These are phyloP conservation scores for Hyposoter didymator DNA, from an alignment of 2,888 invertebrate genomes.

Conservation along the genomic window DNA sequence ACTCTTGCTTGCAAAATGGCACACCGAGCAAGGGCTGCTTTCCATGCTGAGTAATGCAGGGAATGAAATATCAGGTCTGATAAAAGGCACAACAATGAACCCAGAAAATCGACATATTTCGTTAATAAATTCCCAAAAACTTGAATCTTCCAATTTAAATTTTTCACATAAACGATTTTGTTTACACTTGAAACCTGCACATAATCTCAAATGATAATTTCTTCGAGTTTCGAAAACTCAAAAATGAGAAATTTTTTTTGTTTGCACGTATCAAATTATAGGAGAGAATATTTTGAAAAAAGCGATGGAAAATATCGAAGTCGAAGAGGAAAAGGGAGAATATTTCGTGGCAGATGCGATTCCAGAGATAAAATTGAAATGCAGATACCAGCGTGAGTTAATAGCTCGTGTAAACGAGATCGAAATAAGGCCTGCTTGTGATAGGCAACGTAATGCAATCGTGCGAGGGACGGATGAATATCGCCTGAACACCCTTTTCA, in stretches of 20 bases:
- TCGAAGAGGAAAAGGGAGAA: background rate
- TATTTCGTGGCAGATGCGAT: background rate
- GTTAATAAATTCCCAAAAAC: background rate
- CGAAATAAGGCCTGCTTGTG: conserved; percentile 39
- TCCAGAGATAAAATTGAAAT: conserved; percentile 17
- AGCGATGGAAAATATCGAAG: background rate
- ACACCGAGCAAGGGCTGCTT: background rate
- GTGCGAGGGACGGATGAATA: conserved; percentile 20
- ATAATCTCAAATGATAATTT: background rate
- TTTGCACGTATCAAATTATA: background rate
- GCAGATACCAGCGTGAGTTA: conserved; percentile 14
- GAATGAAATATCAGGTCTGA: background rate
- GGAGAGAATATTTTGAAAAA: background rate
- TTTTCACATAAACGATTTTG: background rate
- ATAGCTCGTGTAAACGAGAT: conserved; percentile 43
- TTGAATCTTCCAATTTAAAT: background rate
- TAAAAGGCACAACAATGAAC: background rate
- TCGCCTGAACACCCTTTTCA: conserved; percentile 26
- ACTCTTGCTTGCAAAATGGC: background rate
- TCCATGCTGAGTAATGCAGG: background rate
- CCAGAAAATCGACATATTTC: background rate
- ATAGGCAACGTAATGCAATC: conserved; percentile 47
- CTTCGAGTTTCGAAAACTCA: background rate
- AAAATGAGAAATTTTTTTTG: background rate
- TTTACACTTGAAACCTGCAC: background rate